These are phyloP conservation scores for Tilapia sparmanii DNA, from an alignment of 2,113 vertebrate species.

Conservation along the genomic window DNA sequence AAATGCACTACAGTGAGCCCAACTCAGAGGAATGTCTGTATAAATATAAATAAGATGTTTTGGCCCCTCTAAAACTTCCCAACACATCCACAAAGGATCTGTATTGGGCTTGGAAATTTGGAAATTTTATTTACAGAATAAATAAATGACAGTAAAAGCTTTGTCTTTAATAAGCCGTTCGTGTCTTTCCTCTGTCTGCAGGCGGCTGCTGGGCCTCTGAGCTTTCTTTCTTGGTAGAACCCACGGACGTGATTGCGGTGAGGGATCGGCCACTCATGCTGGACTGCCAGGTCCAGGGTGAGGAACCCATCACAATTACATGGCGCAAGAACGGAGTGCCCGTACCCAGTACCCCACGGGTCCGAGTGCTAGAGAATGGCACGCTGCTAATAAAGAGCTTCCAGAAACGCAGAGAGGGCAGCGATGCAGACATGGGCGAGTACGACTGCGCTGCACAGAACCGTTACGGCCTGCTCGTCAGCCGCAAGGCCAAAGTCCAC, in stretches of 20 bases:
- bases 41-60: neutral
- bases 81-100: neutral
- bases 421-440: constrained; percentile 48
- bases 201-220: constrained; percentile 53
- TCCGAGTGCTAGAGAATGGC: constrained; percentile 58
- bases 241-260: constrained; percentile 68
- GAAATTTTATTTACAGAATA: neutral
- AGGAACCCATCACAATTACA: constrained; percentile 60
- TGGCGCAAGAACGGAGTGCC: constrained; percentile 65
- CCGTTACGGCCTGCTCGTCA: constrained; percentile 67
- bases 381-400: constrained; percentile 65
- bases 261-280: constrained; percentile 61
- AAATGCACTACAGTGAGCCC: accelerated
- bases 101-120: neutral
- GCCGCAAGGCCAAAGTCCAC: constrained; percentile 64
- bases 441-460: constrained; percentile 72
- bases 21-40: neutral
- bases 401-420: constrained; percentile 55
- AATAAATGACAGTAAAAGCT: neutral
- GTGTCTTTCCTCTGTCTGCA: neutral
- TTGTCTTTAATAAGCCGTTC: neutral
- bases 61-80: neutral
- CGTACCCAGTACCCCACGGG: constrained; percentile 24
- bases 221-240: constrained; percentile 70
- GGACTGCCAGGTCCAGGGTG: constrained; percentile 69